Percentiles rank a stretch among this genome's conserved stretches.
These are phyloP conservation scores for Rhingia campestris DNA, from an alignment of 2,888 invertebrate genomes.

Conservation along the genomic window DNA sequence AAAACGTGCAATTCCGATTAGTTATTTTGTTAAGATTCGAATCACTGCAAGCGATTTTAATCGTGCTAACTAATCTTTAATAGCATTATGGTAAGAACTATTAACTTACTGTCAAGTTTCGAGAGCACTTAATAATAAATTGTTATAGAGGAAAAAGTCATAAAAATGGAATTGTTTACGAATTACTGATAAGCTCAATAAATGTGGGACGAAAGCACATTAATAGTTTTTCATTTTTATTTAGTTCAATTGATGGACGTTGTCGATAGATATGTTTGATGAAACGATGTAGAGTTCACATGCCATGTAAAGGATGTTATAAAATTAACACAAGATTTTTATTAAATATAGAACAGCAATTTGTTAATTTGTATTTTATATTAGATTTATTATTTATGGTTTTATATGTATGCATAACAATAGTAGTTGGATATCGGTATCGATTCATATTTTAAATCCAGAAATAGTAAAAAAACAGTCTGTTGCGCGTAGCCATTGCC, in stretches of 20 bases:
- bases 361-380: too few relatives aligned
- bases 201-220: conserved; percentile 6
- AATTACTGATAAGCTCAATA: conserved; percentile 24
- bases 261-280: background rate
- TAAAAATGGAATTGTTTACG: conserved; percentile 2
- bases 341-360: too few relatives aligned
- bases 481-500: too few relatives aligned
- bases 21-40: background rate
- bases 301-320: too few relatives aligned
- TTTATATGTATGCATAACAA: too few relatives aligned
- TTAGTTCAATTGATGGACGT: conserved; percentile 1
- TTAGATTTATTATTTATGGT: too few relatives aligned
- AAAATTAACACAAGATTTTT: too few relatives aligned
- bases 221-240: conserved; percentile 9
- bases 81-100: conserved; percentile 2
- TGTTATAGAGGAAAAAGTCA: conserved; percentile 18
- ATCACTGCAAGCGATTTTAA: conserved; percentile 17
- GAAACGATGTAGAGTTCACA: too few relatives aligned
- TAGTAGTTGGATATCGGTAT: too few relatives aligned
- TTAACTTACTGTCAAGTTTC: conserved; percentile 20
- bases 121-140: background rate
- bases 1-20: background rate
- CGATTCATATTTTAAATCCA: too few relatives aligned
- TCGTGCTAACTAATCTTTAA: conserved; percentile 3
- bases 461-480: too few relatives aligned